Evolutionary conservation across 2,888 invertebrate genomes (phyloP).

Genomic region (Coelopa pilipes): DNA sequence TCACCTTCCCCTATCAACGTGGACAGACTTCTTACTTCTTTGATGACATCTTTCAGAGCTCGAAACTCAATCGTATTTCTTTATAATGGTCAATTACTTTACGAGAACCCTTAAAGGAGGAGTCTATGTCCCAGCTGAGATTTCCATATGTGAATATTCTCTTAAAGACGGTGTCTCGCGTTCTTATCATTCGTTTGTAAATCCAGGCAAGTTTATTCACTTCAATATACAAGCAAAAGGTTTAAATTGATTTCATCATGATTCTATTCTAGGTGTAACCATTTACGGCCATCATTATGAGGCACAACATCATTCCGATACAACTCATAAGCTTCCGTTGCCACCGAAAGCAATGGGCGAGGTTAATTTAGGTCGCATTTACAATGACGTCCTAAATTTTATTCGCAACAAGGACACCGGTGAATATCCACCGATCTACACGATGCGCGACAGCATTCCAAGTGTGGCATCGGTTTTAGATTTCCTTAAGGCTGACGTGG

Average conservation of each 20-base stretch:
- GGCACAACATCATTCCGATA: conserved; percentile 64
- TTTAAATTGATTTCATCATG: neutral
- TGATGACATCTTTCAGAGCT: conserved; percentile 59
- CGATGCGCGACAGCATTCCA: conserved; percentile 55
- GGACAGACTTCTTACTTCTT: no score
- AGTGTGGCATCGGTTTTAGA: conserved; percentile 60
- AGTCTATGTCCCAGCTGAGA: conserved; percentile 69
- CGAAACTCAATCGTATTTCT: conserved; percentile 53
- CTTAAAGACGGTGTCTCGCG: conserved; percentile 67
- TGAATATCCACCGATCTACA: conserved; percentile 67
- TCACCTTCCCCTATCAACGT: no score
- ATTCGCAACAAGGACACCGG: conserved; percentile 50
- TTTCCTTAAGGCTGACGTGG: conserved; percentile 50
- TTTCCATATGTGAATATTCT: conserved; percentile 68
- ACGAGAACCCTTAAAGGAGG: conserved; percentile 50
- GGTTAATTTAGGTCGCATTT: conserved; percentile 59
- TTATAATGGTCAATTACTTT: conserved; percentile 62
- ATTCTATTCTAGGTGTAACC: conserved; percentile 52
- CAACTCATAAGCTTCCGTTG: conserved; percentile 67
- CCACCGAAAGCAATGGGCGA: conserved; percentile 65
- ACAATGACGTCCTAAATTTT: conserved; percentile 64
- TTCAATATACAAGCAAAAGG: no score
- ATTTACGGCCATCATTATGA: conserved; percentile 66
- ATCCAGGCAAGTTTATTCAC: conserved; percentile 65
- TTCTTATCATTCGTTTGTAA: conserved; percentile 63